Evolutionary conservation across 2,888 invertebrate species (phyloP).

Genomic region (Agelastica alni): DNA sequence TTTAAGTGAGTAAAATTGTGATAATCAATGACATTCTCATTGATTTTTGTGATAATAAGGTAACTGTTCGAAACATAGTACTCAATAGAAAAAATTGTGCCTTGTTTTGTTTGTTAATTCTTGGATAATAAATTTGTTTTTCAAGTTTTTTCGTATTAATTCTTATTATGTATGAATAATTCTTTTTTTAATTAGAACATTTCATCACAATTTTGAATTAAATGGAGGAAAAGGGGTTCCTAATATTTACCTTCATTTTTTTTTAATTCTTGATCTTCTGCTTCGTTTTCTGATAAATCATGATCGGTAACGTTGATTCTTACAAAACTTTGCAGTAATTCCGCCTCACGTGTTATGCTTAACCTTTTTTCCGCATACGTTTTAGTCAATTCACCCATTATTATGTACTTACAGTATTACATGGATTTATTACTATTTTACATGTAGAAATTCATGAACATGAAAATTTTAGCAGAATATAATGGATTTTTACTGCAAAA

Average conservation of each 20-base stretch:
- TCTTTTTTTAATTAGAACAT: no score
- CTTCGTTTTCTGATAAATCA: slow-evolving; percentile 42
- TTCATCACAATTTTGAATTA: not conserved
- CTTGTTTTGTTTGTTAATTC: no score
- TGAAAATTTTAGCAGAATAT: slow-evolving; percentile 25
- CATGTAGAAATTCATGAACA: slow-evolving; percentile 20
- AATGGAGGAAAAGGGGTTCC: no score
- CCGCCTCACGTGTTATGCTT: slow-evolving; percentile 64
- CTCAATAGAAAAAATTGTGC: no score
- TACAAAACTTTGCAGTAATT: slow-evolving; percentile 79
- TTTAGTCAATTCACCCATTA: slow-evolving; percentile 36
- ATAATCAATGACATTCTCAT: no score
- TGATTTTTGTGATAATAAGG: no score
- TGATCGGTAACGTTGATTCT: slow-evolving; percentile 68
- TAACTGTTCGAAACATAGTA: no score
- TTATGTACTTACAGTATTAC: slow-evolving; percentile 14
- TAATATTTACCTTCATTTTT: slow-evolving; percentile 26
- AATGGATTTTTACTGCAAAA: slow-evolving; percentile 35
- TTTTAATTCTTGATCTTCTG: slow-evolving; percentile 11
- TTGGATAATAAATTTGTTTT: no score
- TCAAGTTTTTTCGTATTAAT: no score
- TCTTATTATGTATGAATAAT: no score
- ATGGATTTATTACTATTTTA: slow-evolving; percentile 18
- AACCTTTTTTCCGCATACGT: slow-evolving; percentile 42
- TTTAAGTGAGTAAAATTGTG: no score